Evolutionary conservation across 2,797 vertebrate species (phyloP), one percentile per base, ranked within the genome.

Genomic region (Halcyon badia): DNA sequence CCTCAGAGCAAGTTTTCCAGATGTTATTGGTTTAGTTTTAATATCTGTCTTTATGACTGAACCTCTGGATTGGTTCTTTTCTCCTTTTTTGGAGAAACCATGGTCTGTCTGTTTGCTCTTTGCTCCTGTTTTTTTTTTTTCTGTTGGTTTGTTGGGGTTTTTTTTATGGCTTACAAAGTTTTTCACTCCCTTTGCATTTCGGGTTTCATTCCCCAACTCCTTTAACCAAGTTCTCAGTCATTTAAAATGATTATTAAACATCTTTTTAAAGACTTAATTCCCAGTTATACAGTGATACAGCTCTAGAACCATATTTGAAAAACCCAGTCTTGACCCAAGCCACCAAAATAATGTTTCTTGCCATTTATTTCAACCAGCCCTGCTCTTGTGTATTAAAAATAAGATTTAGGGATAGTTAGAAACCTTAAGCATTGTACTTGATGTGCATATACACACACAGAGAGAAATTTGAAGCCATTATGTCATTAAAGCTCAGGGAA

Each of bases 61-160:
- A 60, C 57, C 49, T 87, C 86, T 75, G 61, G 14, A 61, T 75
- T 73, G 69, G 35, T 49, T 94, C 31, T 96, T 78, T 94, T 96
- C 69, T 95, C 91, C 49, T 90, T 94, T 94, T 96, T 91, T 95
- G 24, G 87, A 90, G 69, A 86, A 91, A 78, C 13, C 15, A 1
- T 22, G 41, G 14, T 80, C 81, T 56, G 13, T 14, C 58, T n/a
- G 35, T 42, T 65, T 56, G 37, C 42, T 78, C 3, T 66, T 76
- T 88, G 44, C 16, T 60, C n/a, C 49, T 25, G 33, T 2, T 42
- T 61, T 9, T 14, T 31, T 2, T 7, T 17, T n/a, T 17, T 16
- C 33, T 48, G 80, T 85, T 90, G 83, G 12, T 49, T 25, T 24
- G 46, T 49, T 49, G 9, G 49, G 3, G 25, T 4, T 48, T 68